phyloP scores from a whole-genome alignment of 2,113 vertebrate genomes.

The Burhinus bistriatus region DNA sequence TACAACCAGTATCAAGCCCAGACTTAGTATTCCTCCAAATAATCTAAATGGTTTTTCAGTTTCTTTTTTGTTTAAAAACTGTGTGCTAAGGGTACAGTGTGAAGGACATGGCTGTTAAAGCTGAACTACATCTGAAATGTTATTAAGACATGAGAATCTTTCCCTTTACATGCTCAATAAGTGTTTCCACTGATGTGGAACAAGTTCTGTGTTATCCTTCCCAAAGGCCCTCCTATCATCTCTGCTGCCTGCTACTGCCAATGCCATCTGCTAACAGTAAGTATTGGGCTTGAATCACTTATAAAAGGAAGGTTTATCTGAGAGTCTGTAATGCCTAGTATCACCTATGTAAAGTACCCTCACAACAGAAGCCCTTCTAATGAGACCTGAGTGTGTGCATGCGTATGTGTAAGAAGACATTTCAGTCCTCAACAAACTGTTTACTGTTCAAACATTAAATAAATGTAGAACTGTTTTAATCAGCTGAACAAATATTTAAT shows the following conservation, averaged over 20 bases:
- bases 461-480: constrained; percentile 80
- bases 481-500: constrained; percentile 80
- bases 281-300: background rate
- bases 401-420: constrained; percentile 55
- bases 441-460: constrained; percentile 81
- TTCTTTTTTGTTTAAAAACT: constrained; percentile 37
- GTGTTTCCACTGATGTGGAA: background rate
- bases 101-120: background rate
- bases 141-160: background rate
- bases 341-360: background rate
- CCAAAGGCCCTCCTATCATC: background rate
- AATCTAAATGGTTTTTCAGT: background rate
- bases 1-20: background rate
- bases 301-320: background rate
- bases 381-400: constrained; percentile 19
- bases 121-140: background rate
- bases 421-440: constrained; percentile 75
- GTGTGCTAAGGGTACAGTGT: background rate
- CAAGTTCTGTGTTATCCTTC: background rate
- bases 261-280: background rate
- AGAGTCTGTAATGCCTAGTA: background rate
- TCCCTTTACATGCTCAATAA: background rate
- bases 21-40: background rate
- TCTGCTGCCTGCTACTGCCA: background rate
- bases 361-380: constrained; percentile 41